Evolutionary conservation across 2,113 vertebrate species (phyloP).

Genomic region (Malurus elegans): DNA sequence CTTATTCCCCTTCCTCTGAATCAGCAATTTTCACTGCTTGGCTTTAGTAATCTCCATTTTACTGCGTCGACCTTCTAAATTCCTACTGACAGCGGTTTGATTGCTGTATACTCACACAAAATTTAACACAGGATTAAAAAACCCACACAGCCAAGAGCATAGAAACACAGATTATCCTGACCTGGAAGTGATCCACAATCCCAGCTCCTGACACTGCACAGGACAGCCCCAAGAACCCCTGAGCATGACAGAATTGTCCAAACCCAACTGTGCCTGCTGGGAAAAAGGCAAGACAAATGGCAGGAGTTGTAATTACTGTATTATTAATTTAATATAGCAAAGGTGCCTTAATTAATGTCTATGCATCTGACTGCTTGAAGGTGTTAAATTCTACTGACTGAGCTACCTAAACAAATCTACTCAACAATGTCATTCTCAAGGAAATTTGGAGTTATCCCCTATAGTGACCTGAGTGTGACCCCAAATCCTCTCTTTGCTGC

Average conservation of each 20-base stretch:
- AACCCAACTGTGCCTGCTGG: background rate
- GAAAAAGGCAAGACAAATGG: background rate
- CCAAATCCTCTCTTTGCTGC: background rate
- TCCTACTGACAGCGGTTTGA: background rate
- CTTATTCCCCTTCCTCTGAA: background rate
- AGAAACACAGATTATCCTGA: background rate
- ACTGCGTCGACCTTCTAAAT: background rate
- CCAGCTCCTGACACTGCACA: background rate
- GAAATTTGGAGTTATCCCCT: background rate
- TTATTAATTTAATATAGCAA: background rate
- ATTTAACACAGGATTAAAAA: background rate
- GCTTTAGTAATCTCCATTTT: background rate
- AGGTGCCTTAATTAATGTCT: background rate
- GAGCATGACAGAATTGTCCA: background rate
- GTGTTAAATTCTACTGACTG: background rate
- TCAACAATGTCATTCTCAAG: background rate
- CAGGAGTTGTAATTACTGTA: background rate
- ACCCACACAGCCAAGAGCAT: rapidly evolving
- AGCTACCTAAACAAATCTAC: background rate
- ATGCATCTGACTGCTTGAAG: background rate
- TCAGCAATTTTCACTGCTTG: background rate
- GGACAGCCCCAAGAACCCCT: background rate
- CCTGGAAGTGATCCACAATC: background rate
- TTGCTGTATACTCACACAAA: background rate
- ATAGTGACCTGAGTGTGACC: background rate